These are phyloP conservation scores for Paramormyrops hopkinsi DNA, from an alignment of 2,797 vertebrate genomes.

Conservation along the genomic window DNA sequence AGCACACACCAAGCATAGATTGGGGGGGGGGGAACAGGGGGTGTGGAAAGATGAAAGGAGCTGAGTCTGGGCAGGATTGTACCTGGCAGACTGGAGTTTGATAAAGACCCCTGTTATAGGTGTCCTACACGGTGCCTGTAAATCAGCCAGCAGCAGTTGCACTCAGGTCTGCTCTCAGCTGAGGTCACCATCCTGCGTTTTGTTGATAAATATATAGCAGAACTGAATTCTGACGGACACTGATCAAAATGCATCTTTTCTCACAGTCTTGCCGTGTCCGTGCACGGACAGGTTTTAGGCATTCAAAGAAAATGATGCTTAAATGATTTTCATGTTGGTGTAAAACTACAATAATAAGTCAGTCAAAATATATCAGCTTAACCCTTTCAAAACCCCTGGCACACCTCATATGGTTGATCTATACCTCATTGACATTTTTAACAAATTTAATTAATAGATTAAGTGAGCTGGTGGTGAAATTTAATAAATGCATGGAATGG, in stretches of 20 bases:
- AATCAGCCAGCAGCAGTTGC: not conserved
- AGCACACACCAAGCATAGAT: conserved; percentile 38
- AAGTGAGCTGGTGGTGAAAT: not conserved
- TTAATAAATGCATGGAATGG: not conserved
- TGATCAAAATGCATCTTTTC: not conserved
- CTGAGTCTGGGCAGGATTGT: not conserved
- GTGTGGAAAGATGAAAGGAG: conserved; percentile 49
- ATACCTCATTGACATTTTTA: not conserved
- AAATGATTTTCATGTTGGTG: not conserved
- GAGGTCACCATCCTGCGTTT: not conserved
- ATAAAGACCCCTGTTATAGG: not conserved
- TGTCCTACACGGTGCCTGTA: not conserved
- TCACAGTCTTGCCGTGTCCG: not conserved
- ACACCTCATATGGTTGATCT: not conserved
- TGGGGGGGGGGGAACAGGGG: conserved; percentile 56
- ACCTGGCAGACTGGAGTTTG: not conserved
- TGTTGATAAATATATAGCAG: not conserved
- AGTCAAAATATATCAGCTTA: not conserved
- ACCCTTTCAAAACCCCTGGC: not conserved
- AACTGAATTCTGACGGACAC: not conserved
- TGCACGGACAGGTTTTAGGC: not conserved
- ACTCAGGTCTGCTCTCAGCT: not conserved
- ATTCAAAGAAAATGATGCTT: not conserved
- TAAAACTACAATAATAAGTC: not conserved
- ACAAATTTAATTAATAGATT: not conserved